Evolutionary conservation across 2,888 invertebrate genomes (phyloP), one percentile per base, ranked within the genome.

Genomic region (Azorinus chamasolen): DNA sequence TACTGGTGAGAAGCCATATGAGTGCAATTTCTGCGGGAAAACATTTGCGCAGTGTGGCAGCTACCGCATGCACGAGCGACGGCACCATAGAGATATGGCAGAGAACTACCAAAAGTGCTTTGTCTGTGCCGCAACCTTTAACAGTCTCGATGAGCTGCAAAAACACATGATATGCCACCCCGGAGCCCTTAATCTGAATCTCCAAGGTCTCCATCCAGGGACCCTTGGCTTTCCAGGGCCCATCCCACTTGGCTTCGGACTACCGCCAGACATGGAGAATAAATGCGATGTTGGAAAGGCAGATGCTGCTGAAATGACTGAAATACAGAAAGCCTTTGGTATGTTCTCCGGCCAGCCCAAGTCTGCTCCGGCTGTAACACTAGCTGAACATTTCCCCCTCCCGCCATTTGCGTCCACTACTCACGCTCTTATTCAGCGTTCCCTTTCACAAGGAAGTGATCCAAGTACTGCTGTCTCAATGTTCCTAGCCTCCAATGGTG

Each of bases 1-100:
- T 74, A 88, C 89, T 6, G 90, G 83, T 41, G 89, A 90, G 76
- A 88, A 89, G 59, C 90, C 90, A 1, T 90, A 89, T 70, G 84
- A 85, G 58, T 90, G 90, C 64, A 88, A 84, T 61, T 83, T 87
- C 54, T 88, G 85, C 59, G 86, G 86, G 2, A 84, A 86, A 39
- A 89, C 89, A 6, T 91, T 91, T 69, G 89, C 90, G 10, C 91
- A 90, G 79, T 88, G 87, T 57, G 91, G 91, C 6, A 89, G 88
- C 64, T 89, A 84, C 77, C 81, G 89, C 18, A 90, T 90, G 88
- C 91, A 91, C 70, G 91, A 91, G 73, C 71, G 89, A 12, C 82
- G 90, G 5, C 91, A 91, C 68, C 85, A 89, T 66, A 84, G 87
- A 41, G 89, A 89, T 70, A 79, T 87, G 83, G 80, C 87, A 27